Conservation (phyloP, 2,797 vertebrate species). For the Malurus splendens region DNA sequence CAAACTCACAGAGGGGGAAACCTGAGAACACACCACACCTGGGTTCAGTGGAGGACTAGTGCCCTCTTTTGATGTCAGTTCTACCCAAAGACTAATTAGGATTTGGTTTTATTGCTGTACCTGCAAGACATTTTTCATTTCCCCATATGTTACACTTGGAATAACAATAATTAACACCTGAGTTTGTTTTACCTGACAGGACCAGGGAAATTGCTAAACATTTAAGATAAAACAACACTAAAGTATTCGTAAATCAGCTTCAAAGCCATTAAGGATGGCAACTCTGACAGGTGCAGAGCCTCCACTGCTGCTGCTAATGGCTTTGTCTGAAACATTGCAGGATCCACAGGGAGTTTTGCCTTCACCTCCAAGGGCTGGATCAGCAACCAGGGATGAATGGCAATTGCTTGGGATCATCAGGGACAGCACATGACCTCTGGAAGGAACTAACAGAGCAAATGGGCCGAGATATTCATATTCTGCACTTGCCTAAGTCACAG, state of each 20-base stretch:
- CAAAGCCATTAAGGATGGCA: not conserved
- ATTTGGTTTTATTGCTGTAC: not conserved
- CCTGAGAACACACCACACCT: not conserved
- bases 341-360: not conserved
- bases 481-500: not conserved
- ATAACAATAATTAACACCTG: not conserved
- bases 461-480: not conserved
- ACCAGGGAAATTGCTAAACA: not conserved
- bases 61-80: slow-evolving; percentile 38
- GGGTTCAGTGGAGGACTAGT: slow-evolving; percentile 10
- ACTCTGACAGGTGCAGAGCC: not conserved
- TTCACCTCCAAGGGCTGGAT: not conserved
- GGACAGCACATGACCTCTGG: not conserved
- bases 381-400: not conserved
- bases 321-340: not conserved
- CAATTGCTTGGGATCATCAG: rapidly evolving
- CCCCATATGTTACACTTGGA: not conserved
- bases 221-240: not conserved
- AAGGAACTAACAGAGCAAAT: not conserved
- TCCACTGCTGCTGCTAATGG: not conserved
- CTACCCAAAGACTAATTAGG: not conserved
- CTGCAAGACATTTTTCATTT: not conserved
- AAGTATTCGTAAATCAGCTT: not conserved
- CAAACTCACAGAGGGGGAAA: not conserved
- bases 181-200: not conserved